A percentile compares a stretch with the other conserved stretches of the same genome.
Conservation (phyloP, 2,113 vertebrate species). For the Blennius ocellaris region DNA sequence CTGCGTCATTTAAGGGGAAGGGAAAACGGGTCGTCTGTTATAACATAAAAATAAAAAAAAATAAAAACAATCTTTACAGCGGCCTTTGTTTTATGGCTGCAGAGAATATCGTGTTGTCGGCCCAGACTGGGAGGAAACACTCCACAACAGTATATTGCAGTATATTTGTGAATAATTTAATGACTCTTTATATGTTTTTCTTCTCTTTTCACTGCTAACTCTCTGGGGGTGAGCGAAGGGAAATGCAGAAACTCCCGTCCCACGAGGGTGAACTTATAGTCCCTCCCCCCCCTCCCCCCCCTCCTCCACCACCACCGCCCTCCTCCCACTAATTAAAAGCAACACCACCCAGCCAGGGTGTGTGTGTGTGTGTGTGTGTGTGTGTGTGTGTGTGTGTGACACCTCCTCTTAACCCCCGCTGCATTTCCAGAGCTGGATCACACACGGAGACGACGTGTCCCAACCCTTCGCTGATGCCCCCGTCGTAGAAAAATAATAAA, state of each 20-base stretch:
- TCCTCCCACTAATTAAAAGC: constrained; percentile 77
- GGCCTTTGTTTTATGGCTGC: constrained; percentile 57
- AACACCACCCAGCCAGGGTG: constrained; percentile 52
- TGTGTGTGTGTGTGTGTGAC: constrained; percentile 13
- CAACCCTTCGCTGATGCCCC: constrained; percentile 31
- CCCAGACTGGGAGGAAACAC: constrained; percentile 54
- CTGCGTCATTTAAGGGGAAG: constrained; percentile 38
- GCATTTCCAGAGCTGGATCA: constrained; percentile 12
- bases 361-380: too few relatives aligned
- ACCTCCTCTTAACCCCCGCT: constrained; percentile 40
- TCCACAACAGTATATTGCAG: constrained; percentile 55
- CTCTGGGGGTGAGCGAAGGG: constrained; percentile 63
- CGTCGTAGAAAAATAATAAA: constrained; percentile 19
- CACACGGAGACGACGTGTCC: constrained; percentile 11
- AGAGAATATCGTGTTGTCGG: constrained; percentile 40
- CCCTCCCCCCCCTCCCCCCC: constrained; percentile 23
- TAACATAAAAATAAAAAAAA: constrained; percentile 11
- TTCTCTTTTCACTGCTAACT: constrained; percentile 50
- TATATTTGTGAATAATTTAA: constrained; percentile 79
- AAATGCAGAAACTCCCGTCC: constrained; percentile 73
- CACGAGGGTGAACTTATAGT: constrained; percentile 71
- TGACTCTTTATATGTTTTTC: constrained; percentile 68
- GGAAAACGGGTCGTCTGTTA: constrained; percentile 40
- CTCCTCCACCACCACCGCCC: too few relatives aligned
- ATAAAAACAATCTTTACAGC: constrained; percentile 21